Evolutionary conservation across 2,888 invertebrate species (phyloP).

Genomic region (Drosophila setosimentum): DNA sequence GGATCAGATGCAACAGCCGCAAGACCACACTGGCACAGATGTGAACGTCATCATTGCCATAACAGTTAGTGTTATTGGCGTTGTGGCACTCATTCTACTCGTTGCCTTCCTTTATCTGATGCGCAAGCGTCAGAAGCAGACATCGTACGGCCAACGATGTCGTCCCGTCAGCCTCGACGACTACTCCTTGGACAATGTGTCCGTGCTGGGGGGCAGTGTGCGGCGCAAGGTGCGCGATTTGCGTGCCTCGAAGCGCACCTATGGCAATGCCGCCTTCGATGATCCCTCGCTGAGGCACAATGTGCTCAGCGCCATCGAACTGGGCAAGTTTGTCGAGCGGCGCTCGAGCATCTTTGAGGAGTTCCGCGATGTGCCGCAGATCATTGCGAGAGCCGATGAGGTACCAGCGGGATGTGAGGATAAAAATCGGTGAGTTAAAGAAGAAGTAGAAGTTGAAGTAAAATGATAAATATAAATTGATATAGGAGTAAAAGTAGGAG

Average conservation of each 20-base stretch:
- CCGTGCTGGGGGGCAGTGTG: conserved; percentile 91
- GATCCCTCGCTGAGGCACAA: conserved; percentile 91
- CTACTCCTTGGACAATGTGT: conserved; percentile 95
- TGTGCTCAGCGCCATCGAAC: conserved; percentile 91
- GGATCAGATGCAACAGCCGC: conserved; percentile 68
- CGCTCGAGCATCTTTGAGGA: conserved; percentile 91
- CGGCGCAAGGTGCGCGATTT: conserved; percentile 89
- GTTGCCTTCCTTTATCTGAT: conserved; percentile 92
- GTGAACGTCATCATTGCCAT: conserved; percentile 92
- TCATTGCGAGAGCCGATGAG: conserved; percentile 92
- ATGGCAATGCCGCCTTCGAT: conserved; percentile 96
- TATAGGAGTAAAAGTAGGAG: not conserved
- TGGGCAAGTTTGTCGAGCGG: conserved; percentile 91
- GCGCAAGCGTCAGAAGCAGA: conserved; percentile 92
- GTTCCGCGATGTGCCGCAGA: conserved; percentile 92
- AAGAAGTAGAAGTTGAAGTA: not conserved
- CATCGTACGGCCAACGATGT: conserved; percentile 94
- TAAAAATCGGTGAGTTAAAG: conserved; percentile 89
- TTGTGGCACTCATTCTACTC: conserved; percentile 91
- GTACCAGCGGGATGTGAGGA: conserved; percentile 94
- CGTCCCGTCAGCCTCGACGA: conserved; percentile 95
- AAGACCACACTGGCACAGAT: conserved; percentile 84
- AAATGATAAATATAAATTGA: not conserved
- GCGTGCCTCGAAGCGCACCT: conserved; percentile 93
- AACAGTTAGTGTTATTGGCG: conserved; percentile 92